Evolutionary conservation across 2,888 invertebrate species (phyloP).

Genomic region (Listrodromus nycthemerus): DNA sequence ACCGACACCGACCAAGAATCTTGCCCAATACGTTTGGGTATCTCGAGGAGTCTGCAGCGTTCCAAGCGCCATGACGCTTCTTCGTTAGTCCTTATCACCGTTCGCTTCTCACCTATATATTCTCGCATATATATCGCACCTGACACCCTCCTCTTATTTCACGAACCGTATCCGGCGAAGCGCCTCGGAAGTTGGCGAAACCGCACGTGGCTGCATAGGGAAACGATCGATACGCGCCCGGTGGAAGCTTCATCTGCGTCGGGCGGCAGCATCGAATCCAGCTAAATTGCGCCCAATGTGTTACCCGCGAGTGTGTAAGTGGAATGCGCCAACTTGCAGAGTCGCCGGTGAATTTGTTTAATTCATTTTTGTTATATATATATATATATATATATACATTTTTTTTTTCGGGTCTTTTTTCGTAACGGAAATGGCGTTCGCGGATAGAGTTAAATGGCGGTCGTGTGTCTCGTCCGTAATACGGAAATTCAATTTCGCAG

Average conservation of each 20-base stretch:
- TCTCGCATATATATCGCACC: background rate
- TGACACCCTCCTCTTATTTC: slow-evolving; percentile 14
- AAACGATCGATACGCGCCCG: background rate
- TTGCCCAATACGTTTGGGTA: background rate
- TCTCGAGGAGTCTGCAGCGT: background rate
- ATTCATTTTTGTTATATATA: too few species aligned
- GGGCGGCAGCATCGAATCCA: slow-evolving; percentile 45
- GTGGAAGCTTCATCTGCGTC: slow-evolving; percentile 28
- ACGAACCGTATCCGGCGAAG: slow-evolving; percentile 29
- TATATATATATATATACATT: too few species aligned
- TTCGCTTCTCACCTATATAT: background rate
- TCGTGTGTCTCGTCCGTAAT: background rate
- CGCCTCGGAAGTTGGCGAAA: slow-evolving; percentile 33
- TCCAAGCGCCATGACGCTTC: background rate
- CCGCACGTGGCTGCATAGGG: slow-evolving; percentile 8
- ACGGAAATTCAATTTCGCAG: slow-evolving; percentile 39
- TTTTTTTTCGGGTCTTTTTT: background rate
- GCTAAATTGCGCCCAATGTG: slow-evolving; percentile 53
- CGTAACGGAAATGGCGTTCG: background rate
- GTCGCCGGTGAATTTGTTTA: too few species aligned
- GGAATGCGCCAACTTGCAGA: background rate
- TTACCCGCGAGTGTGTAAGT: slow-evolving; percentile 31
- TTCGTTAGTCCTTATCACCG: slow-evolving; percentile 19
- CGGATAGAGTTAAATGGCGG: background rate
- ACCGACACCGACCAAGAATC: slow-evolving; percentile 12